Base-by-base conservation (phyloP, 2,113 vertebrate species). In the Cnemophilus loriae region DNA sequence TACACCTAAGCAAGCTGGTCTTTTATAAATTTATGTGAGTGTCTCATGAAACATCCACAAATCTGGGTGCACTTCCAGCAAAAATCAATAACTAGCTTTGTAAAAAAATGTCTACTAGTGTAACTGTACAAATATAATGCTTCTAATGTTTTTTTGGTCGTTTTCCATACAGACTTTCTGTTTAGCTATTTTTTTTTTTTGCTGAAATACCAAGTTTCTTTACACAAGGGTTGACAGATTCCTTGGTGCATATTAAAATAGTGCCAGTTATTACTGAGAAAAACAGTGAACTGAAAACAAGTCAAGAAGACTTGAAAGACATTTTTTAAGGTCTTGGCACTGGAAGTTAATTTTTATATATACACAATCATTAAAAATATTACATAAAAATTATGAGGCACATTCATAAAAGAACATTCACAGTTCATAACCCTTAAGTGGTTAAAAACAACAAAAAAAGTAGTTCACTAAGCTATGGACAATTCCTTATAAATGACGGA, bases 241-340 rank as follows among this genome's bases (percentile, higher is more conserved):
- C 53, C 17, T 83, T 77, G 49, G 84, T 89, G 82, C 27, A 55
- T 87, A 19, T 82, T 93, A 90, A 96, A 97, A 84, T 30, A 90
- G 24, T 96, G 23, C 7, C 35, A 93, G 32, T 84, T 97, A 76
- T 90, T 96, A 56, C 24, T 82, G 37, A 82, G 55, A 95, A 68
- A 6, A 81, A 28, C 13, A 79, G 33, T 87, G 93, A 91, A 92
- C 57, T 93, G 73, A 86, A 85, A 94, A 18, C 20, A 95, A 97
- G 52, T 87, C 46, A 95, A 85, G 52, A 89, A 55, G 78, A 93
- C 20, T 76, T 90, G 47, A 95, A 97, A 94, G 24, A 21, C 5
- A 55, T 95, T 93, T 94, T 97, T 84, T 76, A 89, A 84, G 12
- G 26, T 76, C 60, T 42, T 96, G 74, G 70, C 77, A 74, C 6